A percentile compares a stretch with the other conserved stretches of the same genome.
Evolutionary conservation across 1,140 invertebrate genomes (phyloP).

Genomic region (Drosophila albomicans): DNA sequence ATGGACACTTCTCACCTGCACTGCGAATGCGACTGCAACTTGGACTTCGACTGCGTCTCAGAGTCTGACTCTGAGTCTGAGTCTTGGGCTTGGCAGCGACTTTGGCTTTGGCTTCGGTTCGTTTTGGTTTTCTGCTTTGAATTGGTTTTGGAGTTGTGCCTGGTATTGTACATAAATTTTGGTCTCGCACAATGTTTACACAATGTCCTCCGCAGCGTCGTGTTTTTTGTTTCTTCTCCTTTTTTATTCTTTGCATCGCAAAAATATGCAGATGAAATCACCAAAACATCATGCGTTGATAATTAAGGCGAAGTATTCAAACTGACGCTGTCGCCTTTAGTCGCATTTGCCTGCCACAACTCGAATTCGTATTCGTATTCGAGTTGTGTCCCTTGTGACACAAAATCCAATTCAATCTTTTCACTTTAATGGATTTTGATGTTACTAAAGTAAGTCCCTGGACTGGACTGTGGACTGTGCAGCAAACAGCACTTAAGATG

Average conservation of each 20-base stretch:
- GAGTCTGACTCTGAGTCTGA: not conserved
- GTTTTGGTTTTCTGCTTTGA: slow-evolving; percentile 22
- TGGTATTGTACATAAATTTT: slow-evolving; percentile 77
- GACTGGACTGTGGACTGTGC: not conserved
- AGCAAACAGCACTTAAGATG: slow-evolving; percentile 33
- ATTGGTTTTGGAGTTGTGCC: slow-evolving; percentile 29
- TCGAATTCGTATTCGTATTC: not conserved
- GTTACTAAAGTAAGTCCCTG: slow-evolving; percentile 11
- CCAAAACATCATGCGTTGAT: slow-evolving; percentile 81
- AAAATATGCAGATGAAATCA: slow-evolving; percentile 81
- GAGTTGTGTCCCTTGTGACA: slow-evolving; percentile 34
- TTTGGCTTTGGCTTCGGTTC: slow-evolving; percentile 19
- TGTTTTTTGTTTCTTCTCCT: slow-evolving; percentile 24
- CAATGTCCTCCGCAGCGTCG: slow-evolving; percentile 62
- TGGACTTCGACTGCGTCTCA: slow-evolving; percentile 22
- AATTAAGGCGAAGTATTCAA: slow-evolving; percentile 80
- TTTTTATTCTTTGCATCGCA: slow-evolving; percentile 26
- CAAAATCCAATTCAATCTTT: slow-evolving; percentile 78
- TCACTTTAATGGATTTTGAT: slow-evolving; percentile 79
- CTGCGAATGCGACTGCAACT: slow-evolving; percentile 11
- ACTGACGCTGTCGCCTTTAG: slow-evolving; percentile 65
- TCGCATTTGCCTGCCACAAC: slow-evolving; percentile 30
- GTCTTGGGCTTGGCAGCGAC: slow-evolving; percentile 11
- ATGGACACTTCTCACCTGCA: slow-evolving; percentile 83
- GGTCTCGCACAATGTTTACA: slow-evolving; percentile 78